phyloP scores from a whole-genome alignment of 2,113 vertebrate species.

The Phaethon lepturus region DNA sequence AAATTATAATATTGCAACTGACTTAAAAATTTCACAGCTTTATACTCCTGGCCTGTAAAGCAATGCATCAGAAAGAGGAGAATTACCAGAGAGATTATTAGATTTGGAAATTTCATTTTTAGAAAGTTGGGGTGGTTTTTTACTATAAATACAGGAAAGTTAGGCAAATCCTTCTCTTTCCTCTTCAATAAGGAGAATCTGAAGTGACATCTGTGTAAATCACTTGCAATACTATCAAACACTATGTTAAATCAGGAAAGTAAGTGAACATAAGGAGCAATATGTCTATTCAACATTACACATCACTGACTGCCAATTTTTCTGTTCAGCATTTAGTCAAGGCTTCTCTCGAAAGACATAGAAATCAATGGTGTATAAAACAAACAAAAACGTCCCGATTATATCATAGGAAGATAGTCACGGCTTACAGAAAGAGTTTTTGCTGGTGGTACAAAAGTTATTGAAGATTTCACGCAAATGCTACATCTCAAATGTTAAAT shows the following conservation, averaged over 20 bases:
- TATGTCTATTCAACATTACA: not conserved
- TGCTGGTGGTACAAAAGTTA: accelerated
- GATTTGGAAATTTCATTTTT: not conserved
- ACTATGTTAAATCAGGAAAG: not conserved
- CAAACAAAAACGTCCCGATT: not conserved
- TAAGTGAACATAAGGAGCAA: not conserved
- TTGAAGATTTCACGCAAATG: not conserved
- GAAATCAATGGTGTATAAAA: not conserved
- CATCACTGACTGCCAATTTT: not conserved
- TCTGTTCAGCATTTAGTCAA: not conserved
- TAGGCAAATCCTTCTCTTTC: not conserved
- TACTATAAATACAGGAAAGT: not conserved
- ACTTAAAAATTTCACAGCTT: not conserved
- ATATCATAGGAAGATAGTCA: not conserved
- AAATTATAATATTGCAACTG: not conserved
- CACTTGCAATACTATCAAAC: not conserved
- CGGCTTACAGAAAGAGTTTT: not conserved
- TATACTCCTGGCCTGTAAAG: not conserved
- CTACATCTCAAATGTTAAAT: accelerated
- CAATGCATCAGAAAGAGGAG: not conserved
- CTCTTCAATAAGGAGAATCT: not conserved
- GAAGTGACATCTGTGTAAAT: not conserved
- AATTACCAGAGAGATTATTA: not conserved
- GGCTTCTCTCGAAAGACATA: not conserved
- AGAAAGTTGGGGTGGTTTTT: not conserved